Conservation (phyloP, 2,797 vertebrate species). For the Dryobates pubescens region DNA sequence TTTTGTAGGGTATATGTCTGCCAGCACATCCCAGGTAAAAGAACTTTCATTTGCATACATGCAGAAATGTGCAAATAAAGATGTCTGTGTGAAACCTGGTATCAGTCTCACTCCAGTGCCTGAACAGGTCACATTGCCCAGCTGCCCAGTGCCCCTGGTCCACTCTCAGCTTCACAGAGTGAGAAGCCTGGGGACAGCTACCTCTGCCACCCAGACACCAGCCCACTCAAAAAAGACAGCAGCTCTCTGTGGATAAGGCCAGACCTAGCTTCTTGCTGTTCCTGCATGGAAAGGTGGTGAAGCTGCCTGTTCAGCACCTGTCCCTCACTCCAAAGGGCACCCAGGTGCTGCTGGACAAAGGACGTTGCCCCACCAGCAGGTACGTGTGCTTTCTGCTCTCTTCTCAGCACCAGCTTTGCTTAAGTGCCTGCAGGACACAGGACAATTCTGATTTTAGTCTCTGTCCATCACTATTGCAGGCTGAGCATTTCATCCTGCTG, state of each 20-base stretch:
- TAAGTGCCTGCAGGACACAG: rapidly evolving
- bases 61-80: conserved; percentile 47
- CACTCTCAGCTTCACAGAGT: background rate
- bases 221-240: background rate
- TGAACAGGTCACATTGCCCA: background rate
- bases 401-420: background rate
- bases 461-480: background rate
- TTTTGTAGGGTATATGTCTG: conserved; percentile 4
- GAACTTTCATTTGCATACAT: background rate
- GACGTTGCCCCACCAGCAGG: rapidly evolving
- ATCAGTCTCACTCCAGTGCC: conserved; percentile 5
- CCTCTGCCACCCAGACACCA: background rate
- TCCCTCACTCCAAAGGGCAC: rapidly evolving
- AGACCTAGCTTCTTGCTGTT: background rate
- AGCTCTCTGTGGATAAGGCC: background rate
- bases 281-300: background rate
- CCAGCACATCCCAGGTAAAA: background rate
- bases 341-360: background rate
- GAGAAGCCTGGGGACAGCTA: background rate
- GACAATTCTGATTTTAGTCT: background rate
- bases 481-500: background rate
- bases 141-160: rapidly evolving
- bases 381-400: rapidly evolving
- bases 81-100: background rate
- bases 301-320: background rate